phyloP scores from a whole-genome alignment of 1,140 invertebrate genomes.

The Philotrypesis tridentata region DNA sequence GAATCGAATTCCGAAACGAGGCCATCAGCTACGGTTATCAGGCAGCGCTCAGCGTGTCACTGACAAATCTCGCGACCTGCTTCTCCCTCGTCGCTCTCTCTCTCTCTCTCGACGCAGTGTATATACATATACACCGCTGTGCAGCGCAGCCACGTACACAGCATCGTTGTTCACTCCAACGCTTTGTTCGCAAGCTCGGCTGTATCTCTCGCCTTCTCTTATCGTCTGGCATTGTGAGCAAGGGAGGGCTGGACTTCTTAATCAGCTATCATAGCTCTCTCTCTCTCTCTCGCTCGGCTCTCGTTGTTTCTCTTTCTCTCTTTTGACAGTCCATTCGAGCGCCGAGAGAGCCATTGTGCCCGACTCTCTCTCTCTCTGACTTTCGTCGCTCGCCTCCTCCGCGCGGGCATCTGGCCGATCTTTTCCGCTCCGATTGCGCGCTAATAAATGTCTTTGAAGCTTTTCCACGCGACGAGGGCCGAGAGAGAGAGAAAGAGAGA shows the following conservation, averaged over 20 bases:
- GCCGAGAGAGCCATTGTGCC: slow-evolving; percentile 4
- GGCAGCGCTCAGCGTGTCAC: slow-evolving; percentile 2
- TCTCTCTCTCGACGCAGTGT: no score
- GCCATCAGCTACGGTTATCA: slow-evolving; percentile 29
- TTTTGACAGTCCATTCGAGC: slow-evolving; percentile 12
- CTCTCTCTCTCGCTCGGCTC: not conserved
- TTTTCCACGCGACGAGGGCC: not conserved
- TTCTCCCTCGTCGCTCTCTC: not conserved
- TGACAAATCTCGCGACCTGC: slow-evolving; percentile 32
- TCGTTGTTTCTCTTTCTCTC: not conserved
- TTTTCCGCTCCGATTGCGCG: not conserved
- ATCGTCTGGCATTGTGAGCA: slow-evolving; percentile 59
- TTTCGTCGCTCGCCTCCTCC: not conserved
- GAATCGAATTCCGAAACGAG: slow-evolving; percentile 40
- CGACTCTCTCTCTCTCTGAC: not conserved
- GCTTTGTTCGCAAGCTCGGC: not conserved
- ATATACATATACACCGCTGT: no score
- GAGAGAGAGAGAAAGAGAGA: no score
- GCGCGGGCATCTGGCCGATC: not conserved
- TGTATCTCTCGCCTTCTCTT: slow-evolving; percentile 41
- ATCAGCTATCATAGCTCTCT: slow-evolving; percentile 45
- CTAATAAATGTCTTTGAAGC: slow-evolving; percentile 15
- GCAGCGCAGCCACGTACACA: not conserved
- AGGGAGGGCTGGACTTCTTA: slow-evolving; percentile 48
- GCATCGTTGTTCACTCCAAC: slow-evolving; percentile 20